Evolutionary conservation across 2,797 vertebrate species (phyloP).

Genomic region (Typhlichthys eigenmanni): DNA sequence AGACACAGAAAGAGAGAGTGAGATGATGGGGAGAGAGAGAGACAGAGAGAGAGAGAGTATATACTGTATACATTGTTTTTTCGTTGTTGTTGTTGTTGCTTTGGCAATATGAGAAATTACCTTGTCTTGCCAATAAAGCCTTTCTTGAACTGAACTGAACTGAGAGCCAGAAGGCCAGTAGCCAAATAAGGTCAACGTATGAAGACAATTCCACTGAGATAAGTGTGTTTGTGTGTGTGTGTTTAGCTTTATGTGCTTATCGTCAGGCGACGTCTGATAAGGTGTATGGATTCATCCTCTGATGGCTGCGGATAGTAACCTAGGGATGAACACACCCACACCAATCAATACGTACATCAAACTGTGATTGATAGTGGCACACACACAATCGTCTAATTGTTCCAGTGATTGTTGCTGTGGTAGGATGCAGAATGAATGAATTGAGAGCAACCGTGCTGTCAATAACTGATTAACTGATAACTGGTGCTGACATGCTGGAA

Average conservation of each 20-base stretch:
- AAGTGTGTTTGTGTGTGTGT: slow-evolving; percentile 12
- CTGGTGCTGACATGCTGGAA: too few species aligned
- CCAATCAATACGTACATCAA: not conserved
- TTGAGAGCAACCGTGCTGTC: too few species aligned
- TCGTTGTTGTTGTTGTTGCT: not conserved
- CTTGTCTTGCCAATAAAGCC: too few species aligned
- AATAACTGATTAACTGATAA: too few species aligned
- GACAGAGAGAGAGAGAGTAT: not conserved
- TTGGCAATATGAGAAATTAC: too few species aligned
- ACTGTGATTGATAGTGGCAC: not conserved
- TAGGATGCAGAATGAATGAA: too few species aligned
- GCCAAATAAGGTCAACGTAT: slow-evolving; percentile 41
- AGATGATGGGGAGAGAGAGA: not conserved
- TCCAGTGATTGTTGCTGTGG: not conserved
- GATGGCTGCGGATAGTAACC: slow-evolving; percentile 39
- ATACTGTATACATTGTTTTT: not conserved
- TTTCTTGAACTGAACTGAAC: too few species aligned
- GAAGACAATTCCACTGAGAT: slow-evolving; percentile 24
- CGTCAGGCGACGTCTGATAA: slow-evolving; percentile 51
- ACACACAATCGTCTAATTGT: not conserved
- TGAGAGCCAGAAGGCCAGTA: slow-evolving; percentile 3
- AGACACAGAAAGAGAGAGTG: not conserved
- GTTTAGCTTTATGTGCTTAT: not conserved
- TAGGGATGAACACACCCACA: not conserved
- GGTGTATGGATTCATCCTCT: slow-evolving; percentile 56